A percentile compares a stretch with the other conserved stretches of the same genome.
phyloP scores from a whole-genome alignment of 1,140 invertebrate genomes.

The Nasonia vitripennis region DNA sequence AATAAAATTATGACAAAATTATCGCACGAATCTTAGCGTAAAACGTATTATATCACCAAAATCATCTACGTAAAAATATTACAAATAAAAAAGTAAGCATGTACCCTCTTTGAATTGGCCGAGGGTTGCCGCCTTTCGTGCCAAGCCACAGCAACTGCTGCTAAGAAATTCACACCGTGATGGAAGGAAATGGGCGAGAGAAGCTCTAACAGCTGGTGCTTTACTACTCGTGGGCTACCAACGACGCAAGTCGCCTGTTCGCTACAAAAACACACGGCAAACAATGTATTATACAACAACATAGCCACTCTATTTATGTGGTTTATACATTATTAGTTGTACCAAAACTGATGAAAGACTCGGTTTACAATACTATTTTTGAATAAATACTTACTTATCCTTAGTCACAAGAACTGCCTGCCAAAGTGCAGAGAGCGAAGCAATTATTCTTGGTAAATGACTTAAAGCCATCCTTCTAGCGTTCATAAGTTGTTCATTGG shows the following conservation, averaged over 20 bases:
- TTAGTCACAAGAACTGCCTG: constrained; percentile 78
- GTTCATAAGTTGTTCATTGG: constrained; percentile 76
- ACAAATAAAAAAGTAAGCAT: constrained; percentile 44
- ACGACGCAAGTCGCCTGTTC: constrained; percentile 75
- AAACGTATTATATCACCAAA: not conserved
- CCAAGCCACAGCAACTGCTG: constrained; percentile 93
- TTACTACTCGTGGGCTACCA: constrained; percentile 80
- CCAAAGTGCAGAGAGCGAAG: constrained; percentile 88
- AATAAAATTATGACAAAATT: not conserved
- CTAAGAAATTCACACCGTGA: constrained; percentile 88
- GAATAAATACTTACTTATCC: constrained; percentile 69
- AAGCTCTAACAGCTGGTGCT: constrained; percentile 89
- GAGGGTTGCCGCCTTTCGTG: constrained; percentile 81
- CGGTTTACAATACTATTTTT: not conserved
- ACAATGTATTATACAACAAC: constrained; percentile 48
- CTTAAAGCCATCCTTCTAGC: constrained; percentile 85
- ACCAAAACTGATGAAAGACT: not conserved
- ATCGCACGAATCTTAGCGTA: not conserved
- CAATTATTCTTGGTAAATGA: constrained; percentile 88
- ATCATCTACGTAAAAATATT: not conserved
- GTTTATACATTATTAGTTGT: not conserved
- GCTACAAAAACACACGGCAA: constrained; percentile 57
- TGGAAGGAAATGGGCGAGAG: constrained; percentile 91
- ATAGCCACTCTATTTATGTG: constrained; percentile 23
- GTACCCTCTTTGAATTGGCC: constrained; percentile 74